phyloP scores from a whole-genome alignment of 2,113 vertebrate genomes.

The Festucalex cinctus region DNA sequence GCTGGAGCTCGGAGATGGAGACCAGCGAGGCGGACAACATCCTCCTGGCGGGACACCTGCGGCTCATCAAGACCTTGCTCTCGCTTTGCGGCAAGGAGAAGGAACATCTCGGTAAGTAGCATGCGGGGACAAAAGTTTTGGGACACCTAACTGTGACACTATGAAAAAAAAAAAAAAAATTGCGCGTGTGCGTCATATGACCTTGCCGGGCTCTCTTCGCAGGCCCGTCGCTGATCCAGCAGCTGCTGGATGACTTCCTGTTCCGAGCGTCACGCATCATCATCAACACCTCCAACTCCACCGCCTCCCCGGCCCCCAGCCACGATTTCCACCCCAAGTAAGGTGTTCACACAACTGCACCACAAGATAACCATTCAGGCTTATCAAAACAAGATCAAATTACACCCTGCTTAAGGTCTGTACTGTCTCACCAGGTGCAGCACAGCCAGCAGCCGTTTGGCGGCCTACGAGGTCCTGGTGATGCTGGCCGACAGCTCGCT shows the following conservation, averaged over 20 bases:
- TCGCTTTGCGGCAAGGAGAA: constrained; percentile 95
- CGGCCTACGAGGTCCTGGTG: constrained; percentile 95
- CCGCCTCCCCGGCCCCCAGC: constrained; percentile 84
- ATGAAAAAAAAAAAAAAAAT: neutral
- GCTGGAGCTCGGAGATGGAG: constrained; percentile 92
- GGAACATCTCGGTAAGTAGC: constrained; percentile 87
- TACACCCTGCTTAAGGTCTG: neutral
- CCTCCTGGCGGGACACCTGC: constrained; percentile 90
- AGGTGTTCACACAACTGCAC: neutral
- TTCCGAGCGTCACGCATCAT: constrained; percentile 99
- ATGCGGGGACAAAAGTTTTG: neutral
- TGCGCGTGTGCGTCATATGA: neutral
- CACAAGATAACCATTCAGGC: neutral
- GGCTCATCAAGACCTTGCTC: constrained; percentile 96
- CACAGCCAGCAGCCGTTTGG: constrained; percentile 90
- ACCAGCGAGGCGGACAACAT: constrained; percentile 96
- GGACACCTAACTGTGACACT: neutral
- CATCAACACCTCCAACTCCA: constrained; percentile 91
- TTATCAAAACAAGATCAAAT: no score
- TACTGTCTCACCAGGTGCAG: constrained; percentile 79
- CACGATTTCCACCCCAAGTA: constrained; percentile 99
- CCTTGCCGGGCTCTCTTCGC: constrained; percentile 27
- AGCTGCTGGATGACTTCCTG: constrained; percentile 95
- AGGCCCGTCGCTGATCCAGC: constrained; percentile 96
- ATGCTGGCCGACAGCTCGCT: constrained; percentile 97